Base-by-base conservation (phyloP, 2,888 invertebrate genomes). In the Cheiracanthium punctorium region DNA sequence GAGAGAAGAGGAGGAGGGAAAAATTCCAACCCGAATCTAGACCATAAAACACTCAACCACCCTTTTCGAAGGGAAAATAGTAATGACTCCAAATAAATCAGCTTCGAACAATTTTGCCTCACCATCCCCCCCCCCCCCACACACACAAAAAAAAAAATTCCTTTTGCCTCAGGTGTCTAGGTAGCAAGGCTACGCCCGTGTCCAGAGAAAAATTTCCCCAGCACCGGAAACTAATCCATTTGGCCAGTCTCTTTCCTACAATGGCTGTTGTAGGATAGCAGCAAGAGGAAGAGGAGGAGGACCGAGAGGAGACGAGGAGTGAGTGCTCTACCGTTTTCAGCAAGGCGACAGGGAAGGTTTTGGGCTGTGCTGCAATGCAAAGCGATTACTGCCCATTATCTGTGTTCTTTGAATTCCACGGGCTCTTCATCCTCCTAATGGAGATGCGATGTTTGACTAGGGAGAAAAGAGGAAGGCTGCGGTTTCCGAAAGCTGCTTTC, bases 171-270 rank as follows among this genome's bases (percentile, higher is more conserved):
- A 58, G 58, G 58, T 58, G 58, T 58, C 20, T 1, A 5, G 12
- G 58, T 58, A 24, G 2, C 24, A 17, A 58, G 5, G 2, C 24
- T 24, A 58, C 24, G 1, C 17, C 43, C 10, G 43, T 17, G 43
- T 48, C 43, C 43, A 24, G 58, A 58, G 58, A 58, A 58, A 58
- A 58, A 58, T 58, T 58, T 24, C 4, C 17, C 24, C 41, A 17
- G 28, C 24, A 71, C 79, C 74, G 84, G 84, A 85, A 85, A 79
- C 73, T 79, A 85, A 85, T 85, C 84, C 84, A 85, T 85, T 80
- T 73, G 64, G 37, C 52, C 43, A 58, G 20, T 58, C 70, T 43
- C 37, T 33, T 69, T 69, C 69, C 70, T 70, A 79, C 79, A 85
- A 80, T 77, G 74, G 70, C 74, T 74, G 74, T 85, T 85, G 84